A percentile compares a stretch with the other conserved stretches of the same genome.
These are phyloP conservation scores for Mormyrus lacerda DNA, from an alignment of 2,113 vertebrate genomes.

Conservation along the genomic window DNA sequence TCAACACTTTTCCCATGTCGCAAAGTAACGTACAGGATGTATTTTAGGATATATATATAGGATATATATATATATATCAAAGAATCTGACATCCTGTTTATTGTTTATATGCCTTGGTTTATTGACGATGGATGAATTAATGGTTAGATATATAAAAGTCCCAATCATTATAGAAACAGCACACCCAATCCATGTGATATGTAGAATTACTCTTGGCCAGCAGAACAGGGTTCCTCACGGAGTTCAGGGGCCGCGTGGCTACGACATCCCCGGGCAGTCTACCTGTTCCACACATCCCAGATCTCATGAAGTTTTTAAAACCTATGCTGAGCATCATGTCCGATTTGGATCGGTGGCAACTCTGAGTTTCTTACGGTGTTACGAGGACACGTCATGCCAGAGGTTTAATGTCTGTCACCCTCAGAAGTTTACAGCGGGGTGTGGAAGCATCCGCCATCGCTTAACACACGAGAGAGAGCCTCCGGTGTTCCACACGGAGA, in stretches of 20 bases:
- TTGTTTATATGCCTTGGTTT: background rate
- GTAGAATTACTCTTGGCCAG: background rate
- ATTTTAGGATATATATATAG: background rate
- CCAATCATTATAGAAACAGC: background rate
- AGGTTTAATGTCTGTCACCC: background rate
- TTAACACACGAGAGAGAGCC: background rate
- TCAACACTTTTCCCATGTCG: background rate
- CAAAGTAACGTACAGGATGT: background rate
- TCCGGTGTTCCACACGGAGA: background rate
- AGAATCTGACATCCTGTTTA: background rate
- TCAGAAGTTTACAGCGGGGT: background rate
- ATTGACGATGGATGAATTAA: background rate
- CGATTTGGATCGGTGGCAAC: background rate
- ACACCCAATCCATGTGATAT: background rate
- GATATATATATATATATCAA: too few species aligned
- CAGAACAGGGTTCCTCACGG: background rate
- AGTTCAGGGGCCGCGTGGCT: background rate
- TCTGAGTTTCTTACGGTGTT: background rate
- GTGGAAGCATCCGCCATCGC: background rate
- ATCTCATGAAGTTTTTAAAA: background rate
- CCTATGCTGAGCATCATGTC: background rate
- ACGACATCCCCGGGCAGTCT: background rate
- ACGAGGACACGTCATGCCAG: background rate
- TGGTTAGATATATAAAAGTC: background rate
- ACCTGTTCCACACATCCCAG: background rate